Evolutionary conservation across 2,797 vertebrate genomes (phyloP).

Genomic region (Streptopelia turtur): DNA sequence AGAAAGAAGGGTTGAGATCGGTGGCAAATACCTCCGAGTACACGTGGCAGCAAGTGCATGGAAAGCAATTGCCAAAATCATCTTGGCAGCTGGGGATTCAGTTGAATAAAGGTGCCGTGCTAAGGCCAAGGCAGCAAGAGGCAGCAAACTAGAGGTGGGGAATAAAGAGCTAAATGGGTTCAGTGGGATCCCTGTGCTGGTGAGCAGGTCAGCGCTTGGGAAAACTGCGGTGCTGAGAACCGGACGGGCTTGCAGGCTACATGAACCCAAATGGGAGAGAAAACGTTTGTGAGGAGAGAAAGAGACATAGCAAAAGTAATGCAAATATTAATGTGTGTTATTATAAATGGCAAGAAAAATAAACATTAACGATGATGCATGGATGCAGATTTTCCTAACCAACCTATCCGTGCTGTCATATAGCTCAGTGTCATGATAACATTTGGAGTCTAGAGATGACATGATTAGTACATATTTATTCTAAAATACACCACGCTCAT

Average conservation of each 20-base stretch:
- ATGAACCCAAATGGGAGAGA: background rate
- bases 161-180: background rate
- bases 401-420: background rate
- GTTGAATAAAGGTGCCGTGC: background rate
- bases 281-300: background rate
- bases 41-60: background rate
- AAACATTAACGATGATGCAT: background rate
- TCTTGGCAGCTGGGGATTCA: background rate
- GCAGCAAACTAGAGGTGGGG: background rate
- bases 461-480: conserved; percentile 41
- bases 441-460: conserved; percentile 11
- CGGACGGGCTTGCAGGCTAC: background rate
- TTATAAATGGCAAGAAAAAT: background rate
- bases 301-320: background rate
- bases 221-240: background rate
- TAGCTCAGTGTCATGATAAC: background rate
- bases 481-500: conserved; percentile 16
- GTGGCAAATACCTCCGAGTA: background rate
- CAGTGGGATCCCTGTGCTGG: background rate
- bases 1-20: background rate
- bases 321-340: background rate
- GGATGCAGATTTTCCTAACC: background rate
- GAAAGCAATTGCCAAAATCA: background rate
- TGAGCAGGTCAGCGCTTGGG: background rate
- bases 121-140: background rate